Evolutionary conservation across 2,888 invertebrate species (phyloP).

Genomic region (Keiferia lycopersicella): DNA sequence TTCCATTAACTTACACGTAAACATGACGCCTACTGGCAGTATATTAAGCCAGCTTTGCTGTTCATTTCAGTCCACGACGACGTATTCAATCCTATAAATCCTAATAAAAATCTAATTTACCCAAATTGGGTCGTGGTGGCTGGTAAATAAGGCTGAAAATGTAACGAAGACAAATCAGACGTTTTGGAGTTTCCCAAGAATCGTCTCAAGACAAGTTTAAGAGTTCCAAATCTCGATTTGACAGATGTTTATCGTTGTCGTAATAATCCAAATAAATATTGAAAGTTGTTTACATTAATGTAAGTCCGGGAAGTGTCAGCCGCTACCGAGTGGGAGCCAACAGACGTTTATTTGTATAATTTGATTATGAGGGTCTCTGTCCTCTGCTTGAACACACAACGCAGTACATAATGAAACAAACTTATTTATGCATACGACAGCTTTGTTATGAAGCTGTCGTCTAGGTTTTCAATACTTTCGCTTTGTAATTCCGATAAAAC

Average conservation of each 20-base stretch:
- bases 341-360: constrained; percentile 48
- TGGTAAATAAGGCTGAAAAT: constrained; percentile 33
- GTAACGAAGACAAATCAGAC: constrained; percentile 26
- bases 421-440: neutral
- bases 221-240: constrained; percentile 54
- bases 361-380: constrained; percentile 41
- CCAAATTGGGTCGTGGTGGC: constrained; percentile 29
- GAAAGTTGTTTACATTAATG: constrained; percentile 59
- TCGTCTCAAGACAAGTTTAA: constrained; percentile 47
- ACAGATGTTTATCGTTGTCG: constrained; percentile 61
- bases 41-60: constrained; percentile 24
- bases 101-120: constrained; percentile 32
- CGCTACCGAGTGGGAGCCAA: constrained; percentile 25
- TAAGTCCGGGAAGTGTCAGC: constrained; percentile 47
- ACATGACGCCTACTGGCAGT: constrained; percentile 28
- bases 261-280: constrained; percentile 65
- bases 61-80: constrained; percentile 32
- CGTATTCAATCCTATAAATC: constrained; percentile 32
- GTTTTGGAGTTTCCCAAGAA: constrained; percentile 28
- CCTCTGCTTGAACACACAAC: constrained; percentile 9
- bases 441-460: no score
- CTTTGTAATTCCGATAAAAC: no score
- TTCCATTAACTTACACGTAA: constrained; percentile 29
- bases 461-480: no score
- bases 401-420: neutral